phyloP scores from a whole-genome alignment of 2,888 invertebrate species.

The Bellardia bayeri region DNA sequence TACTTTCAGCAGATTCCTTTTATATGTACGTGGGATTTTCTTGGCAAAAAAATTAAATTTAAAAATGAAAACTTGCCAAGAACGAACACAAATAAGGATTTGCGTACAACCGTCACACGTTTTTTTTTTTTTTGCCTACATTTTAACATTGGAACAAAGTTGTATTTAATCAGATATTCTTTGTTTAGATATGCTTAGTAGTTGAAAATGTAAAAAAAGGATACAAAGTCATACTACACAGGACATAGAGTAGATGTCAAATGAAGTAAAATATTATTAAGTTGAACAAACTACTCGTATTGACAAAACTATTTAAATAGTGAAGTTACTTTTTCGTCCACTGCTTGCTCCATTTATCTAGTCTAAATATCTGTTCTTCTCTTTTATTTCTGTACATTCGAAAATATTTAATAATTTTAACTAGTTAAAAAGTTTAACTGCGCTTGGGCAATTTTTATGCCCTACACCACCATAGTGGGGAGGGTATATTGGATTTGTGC shows the following conservation, averaged over 20 bases:
- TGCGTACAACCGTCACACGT: not conserved
- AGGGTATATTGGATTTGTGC: no score
- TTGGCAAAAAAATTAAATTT: not conserved
- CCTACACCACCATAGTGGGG: no score
- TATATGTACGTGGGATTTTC: not conserved
- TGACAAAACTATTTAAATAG: not conserved
- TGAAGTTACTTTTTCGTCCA: not conserved
- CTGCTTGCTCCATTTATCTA: not conserved
- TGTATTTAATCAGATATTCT: constrained; percentile 2
- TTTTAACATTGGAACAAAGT: not conserved
- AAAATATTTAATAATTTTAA: not conserved
- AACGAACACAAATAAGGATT: not conserved
- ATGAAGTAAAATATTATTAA: constrained; percentile 3
- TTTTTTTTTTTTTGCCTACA: not conserved
- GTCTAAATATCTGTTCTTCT: no score
- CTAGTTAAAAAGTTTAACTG: not conserved
- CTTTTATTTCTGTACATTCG: no score
- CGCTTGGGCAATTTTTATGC: no score
- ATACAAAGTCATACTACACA: not conserved
- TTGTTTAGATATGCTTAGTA: not conserved
- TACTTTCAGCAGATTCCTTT: not conserved
- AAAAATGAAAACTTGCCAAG: constrained; percentile 11
- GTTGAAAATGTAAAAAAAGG: not conserved
- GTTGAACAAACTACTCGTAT: constrained; percentile 6
- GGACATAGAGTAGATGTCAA: constrained; percentile 3